These are phyloP conservation scores for Elgaria multicarinata DNA, from an alignment of 2,113 vertebrate genomes.

Conservation along the genomic window DNA sequence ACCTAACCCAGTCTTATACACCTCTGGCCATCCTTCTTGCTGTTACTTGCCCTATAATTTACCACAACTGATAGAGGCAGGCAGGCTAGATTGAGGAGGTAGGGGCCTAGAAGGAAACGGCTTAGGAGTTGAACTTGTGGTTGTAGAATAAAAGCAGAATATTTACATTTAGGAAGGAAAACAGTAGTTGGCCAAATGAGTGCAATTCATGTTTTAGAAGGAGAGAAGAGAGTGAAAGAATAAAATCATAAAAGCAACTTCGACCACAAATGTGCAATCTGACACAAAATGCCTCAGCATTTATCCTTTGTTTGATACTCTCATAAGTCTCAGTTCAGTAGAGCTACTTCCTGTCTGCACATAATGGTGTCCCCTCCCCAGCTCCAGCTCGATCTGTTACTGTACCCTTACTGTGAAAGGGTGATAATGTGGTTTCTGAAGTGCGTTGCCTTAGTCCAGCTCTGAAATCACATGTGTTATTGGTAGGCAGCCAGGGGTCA, in stretches of 20 bases:
- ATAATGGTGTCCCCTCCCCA: not conserved
- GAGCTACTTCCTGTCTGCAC: not conserved
- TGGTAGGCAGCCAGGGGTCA: too few species aligned
- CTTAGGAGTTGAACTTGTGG: not conserved
- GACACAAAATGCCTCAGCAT: not conserved
- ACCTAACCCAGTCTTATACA: not conserved
- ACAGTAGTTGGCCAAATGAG: not conserved
- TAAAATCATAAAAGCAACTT: not conserved
- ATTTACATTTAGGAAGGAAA: not conserved
- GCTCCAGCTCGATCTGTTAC: not conserved
- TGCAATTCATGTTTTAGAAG: not conserved
- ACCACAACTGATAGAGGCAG: not conserved
- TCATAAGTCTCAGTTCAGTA: not conserved
- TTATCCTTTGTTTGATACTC: not conserved
- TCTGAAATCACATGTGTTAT: too few species aligned
- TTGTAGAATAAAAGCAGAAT: not conserved
- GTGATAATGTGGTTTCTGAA: not conserved
- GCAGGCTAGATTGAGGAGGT: not conserved
- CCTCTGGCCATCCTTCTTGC: not conserved
- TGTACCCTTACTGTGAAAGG: not conserved
- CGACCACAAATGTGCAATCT: not conserved
- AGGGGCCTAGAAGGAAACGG: not conserved
- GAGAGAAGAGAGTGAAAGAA: not conserved
- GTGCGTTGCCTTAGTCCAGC: not conserved
- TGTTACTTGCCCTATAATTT: slow-evolving; percentile 1